Conservation (phyloP, 2,113 vertebrate genomes). For the Cyanoderma ruficeps region DNA sequence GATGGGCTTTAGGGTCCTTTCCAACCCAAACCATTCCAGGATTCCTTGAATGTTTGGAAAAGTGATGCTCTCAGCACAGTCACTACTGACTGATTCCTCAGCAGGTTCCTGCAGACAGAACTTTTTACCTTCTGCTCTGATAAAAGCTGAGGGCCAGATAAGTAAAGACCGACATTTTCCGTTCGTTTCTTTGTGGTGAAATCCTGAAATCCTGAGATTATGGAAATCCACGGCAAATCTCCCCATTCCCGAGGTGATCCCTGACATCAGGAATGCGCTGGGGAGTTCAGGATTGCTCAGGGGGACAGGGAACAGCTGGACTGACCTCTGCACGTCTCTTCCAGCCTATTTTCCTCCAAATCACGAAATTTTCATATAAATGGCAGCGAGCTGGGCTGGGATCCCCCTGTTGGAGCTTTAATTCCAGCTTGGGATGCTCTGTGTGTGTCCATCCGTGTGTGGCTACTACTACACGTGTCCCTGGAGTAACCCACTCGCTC, state of each 20-base stretch:
- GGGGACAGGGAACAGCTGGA: neutral
- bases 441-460: neutral
- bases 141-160: neutral
- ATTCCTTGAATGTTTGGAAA: neutral
- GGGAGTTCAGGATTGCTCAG: neutral
- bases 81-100: neutral
- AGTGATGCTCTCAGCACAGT: neutral
- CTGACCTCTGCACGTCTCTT: neutral
- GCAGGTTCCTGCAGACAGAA: neutral
- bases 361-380: fast-evolving
- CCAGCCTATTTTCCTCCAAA: neutral
- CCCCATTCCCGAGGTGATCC: neutral
- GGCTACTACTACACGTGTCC: neutral
- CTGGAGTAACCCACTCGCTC: neutral
- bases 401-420: neutral
- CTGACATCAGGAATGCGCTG: neutral
- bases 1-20: fast-evolving
- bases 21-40: neutral
- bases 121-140: neutral
- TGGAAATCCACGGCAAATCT: neutral
- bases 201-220: neutral
- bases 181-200: neutral
- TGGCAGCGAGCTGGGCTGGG: neutral
- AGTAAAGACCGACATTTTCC: neutral
- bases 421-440: neutral